Base-by-base conservation (phyloP, 2,797 vertebrate species). In the Peromyscus melanophrys region DNA sequence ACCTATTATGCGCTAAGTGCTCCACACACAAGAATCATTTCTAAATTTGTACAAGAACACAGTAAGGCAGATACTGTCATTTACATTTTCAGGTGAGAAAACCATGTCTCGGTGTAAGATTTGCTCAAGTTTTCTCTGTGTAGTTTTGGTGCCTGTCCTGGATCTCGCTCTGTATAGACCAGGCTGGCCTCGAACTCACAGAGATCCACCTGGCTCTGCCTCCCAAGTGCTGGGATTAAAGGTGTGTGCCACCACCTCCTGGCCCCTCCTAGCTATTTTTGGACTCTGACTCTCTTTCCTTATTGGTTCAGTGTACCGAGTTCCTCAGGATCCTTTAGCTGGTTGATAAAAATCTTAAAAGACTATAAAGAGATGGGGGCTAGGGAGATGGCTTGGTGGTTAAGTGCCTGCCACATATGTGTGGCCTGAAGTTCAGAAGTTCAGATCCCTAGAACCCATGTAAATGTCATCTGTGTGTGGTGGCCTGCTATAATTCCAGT, bases 11-110 rank as follows among this genome's bases (percentile, higher is more conserved):
- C 76, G 11, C 43, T 37, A 83, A 97, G 43, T 34, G 87, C 34
- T 77, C 69, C 87, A 46, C 19, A 29, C 6, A 25, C 1, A 16
- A 81, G 43, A 67, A 25, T 34, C 73, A 69, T n/a, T 82, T 71
- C 84, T 23, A 10, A 91, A 89, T 37, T 75, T 63, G 63, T 86
- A 12, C 4, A 80, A 84, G 71, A 91, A 73, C n/a, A n/a, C 87
- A 88, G n/a, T 80, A 23, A 89, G 92, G 71, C 9, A 93, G 29
- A 27, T 52, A 17, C 43, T 34, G 16, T 49, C 46, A 73, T n/a
- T 37, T 52, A 92, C n/a, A 63, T 92, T 94, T 91, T 94, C 86
- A 95, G 71, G 49, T 83, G 69, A 92, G 75, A 96, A 96, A 92
- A 87, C 31, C 31, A n/a, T 21, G 23, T 61, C 78, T 96, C 67